These are phyloP conservation scores for Stictocephala bisonia DNA, from an alignment of 2,888 invertebrate genomes.

Conservation along the genomic window DNA sequence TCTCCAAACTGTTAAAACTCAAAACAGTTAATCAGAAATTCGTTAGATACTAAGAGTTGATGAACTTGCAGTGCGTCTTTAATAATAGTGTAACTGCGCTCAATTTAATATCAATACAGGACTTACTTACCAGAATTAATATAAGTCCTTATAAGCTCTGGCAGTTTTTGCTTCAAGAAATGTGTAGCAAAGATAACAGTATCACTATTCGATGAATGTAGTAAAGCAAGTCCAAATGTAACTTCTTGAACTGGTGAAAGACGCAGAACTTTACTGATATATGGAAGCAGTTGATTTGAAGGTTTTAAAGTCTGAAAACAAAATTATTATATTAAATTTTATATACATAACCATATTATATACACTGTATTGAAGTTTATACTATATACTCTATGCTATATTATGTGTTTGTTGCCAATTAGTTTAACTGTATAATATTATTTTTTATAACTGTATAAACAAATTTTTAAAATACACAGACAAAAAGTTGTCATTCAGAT, in stretches of 20 bases:
- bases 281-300: slow-evolving; percentile 78
- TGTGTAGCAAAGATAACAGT: slow-evolving; percentile 78
- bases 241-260: slow-evolving; percentile 92
- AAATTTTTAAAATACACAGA: neutral
- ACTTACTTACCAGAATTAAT: slow-evolving; percentile 84
- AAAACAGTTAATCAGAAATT: neutral
- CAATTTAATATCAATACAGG: too few relatives aligned
- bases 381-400: neutral
- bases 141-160: slow-evolving; percentile 87
- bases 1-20: too few relatives aligned
- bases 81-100: too few relatives aligned
- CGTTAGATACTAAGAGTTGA: neutral
- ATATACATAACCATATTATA: neutral
- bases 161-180: slow-evolving; percentile 84
- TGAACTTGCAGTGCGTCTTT: neutral
- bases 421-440: neutral
- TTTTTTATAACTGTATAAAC: neutral
- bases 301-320: slow-evolving; percentile 51
- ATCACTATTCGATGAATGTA: slow-evolving; percentile 83
- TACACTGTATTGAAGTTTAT: too few relatives aligned
- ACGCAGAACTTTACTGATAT: slow-evolving; percentile 87
- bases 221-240: slow-evolving; percentile 86
- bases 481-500: too few relatives aligned
- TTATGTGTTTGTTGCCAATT: neutral
- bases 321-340: slow-evolving; percentile 27